Conservation (phyloP, 2,888 invertebrate genomes). For the Cephus nigrinus region DNA sequence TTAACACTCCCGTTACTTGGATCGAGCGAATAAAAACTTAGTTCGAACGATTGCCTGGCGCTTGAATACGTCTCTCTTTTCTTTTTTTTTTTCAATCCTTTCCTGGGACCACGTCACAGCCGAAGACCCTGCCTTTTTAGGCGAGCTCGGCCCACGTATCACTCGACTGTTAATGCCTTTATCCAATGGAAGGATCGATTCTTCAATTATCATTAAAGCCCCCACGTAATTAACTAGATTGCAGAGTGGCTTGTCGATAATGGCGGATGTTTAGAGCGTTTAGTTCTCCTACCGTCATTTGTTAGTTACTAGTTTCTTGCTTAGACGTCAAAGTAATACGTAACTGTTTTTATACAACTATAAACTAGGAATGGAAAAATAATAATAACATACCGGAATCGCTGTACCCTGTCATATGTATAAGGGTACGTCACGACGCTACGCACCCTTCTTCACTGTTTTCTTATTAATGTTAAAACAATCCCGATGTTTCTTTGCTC, state of each 20-base stretch:
- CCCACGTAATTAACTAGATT: conserved; percentile 28
- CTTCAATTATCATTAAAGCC: conserved; percentile 24
- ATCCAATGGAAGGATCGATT: conserved; percentile 40
- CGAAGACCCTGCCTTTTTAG: conserved; percentile 12
- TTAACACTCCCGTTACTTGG: neutral
- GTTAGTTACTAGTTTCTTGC: neutral
- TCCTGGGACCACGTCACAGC: neutral
- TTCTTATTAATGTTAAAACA: neutral
- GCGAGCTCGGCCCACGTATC: conserved; percentile 22
- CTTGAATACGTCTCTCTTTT: neutral
- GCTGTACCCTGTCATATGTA: neutral
- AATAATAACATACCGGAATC: neutral
- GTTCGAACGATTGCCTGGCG: neutral
- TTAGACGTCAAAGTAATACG: neutral
- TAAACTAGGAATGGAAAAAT: neutral
- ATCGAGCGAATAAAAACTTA: neutral
- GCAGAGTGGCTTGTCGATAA: neutral
- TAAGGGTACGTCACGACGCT: neutral
- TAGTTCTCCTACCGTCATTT: neutral
- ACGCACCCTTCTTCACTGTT: neutral
- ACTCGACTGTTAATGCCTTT: conserved; percentile 23
- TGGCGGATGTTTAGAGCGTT: neutral
- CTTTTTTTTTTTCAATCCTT: neutral
- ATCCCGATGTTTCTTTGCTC: neutral
- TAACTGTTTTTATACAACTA: neutral